These are phyloP conservation scores for Sturnus vulgaris DNA, from an alignment of 2,113 vertebrate species.

Conservation along the genomic window DNA sequence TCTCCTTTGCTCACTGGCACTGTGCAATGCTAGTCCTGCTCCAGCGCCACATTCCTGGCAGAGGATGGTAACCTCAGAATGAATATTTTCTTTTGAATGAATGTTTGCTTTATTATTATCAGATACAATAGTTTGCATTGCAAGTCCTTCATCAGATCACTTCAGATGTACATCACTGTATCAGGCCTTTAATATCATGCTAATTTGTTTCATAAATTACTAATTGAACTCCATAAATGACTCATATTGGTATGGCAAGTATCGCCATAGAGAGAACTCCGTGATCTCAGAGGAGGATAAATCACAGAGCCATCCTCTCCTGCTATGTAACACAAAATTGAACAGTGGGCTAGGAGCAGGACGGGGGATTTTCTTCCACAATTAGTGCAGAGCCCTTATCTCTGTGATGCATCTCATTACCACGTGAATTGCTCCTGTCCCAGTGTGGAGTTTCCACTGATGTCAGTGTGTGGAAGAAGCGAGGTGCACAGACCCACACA, in stretches of 20 bases:
- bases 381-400: background rate
- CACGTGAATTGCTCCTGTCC: background rate
- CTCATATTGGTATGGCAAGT: background rate
- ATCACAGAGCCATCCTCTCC: background rate
- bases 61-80: background rate
- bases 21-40: background rate
- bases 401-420: background rate
- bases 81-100: background rate
- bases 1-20: background rate
- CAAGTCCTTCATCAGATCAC: background rate
- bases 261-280: background rate
- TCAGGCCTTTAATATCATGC: conserved; percentile 14
- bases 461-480: background rate
- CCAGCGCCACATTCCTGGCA: background rate
- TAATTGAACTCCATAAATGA: conserved; percentile 44
- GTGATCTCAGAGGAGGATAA: background rate
- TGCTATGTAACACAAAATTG: background rate
- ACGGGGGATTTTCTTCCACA: background rate
- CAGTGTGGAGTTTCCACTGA: background rate
- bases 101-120: background rate
- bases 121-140: background rate
- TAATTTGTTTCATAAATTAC: conserved; percentile 53
- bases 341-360: background rate
- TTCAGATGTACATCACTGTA: background rate
- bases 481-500: background rate